phyloP scores from a whole-genome alignment of 2,888 invertebrate species.

The Neoscelio sp. region DNA sequence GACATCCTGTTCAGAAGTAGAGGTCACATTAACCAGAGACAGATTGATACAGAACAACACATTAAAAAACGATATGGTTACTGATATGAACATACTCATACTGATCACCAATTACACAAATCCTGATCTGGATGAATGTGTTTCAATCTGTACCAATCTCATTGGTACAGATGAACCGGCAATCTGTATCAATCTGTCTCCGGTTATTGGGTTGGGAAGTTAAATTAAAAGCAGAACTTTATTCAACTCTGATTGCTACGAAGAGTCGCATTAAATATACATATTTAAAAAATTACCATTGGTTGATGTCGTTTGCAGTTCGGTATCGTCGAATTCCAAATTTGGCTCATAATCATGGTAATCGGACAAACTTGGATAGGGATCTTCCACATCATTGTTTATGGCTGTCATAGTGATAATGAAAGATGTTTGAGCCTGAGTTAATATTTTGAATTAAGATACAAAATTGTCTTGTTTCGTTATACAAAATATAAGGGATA shows the following conservation, averaged over 20 bases:
- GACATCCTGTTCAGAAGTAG: too few species aligned
- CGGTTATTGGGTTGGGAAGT: too few species aligned
- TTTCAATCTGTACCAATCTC: too few species aligned
- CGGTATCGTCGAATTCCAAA: conserved; percentile 98
- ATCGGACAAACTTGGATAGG: conserved; percentile 94
- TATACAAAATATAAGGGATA: conserved; percentile 10
- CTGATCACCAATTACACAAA: too few species aligned
- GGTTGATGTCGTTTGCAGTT: conserved; percentile 88
- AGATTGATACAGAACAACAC: too few species aligned
- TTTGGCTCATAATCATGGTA: conserved; percentile 97
- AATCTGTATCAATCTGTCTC: too few species aligned
- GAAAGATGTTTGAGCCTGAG: conserved; percentile 65
- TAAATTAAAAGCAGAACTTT: too few species aligned
- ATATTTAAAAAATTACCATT: conserved; percentile 85
- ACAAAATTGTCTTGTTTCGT: conserved; percentile 21
- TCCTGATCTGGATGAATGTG: too few species aligned
- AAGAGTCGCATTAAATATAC: background rate
- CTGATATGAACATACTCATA: too few species aligned
- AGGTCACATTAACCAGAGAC: too few species aligned
- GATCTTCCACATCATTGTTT: conserved; percentile 87
- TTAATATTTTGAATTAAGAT: conserved; percentile 57
- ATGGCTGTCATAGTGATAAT: conserved; percentile 72
- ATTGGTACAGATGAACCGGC: too few species aligned
- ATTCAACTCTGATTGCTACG: background rate
- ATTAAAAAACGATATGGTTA: too few species aligned